Evolutionary conservation across 1,140 invertebrate genomes (phyloP).

Genomic region (Centruroides sculpturatus): DNA sequence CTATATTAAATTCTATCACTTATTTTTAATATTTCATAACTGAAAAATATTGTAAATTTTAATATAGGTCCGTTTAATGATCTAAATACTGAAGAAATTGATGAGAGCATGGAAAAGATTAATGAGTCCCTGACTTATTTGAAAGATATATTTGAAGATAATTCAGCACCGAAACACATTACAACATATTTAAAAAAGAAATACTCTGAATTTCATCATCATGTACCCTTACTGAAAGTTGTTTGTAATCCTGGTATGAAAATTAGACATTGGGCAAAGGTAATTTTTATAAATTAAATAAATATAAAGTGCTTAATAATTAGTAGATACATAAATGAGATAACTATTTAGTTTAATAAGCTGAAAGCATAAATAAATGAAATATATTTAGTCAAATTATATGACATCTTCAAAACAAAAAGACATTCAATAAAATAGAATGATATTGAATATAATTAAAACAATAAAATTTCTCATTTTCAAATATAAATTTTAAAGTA

Average conservation of each 20-base stretch:
- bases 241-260: constrained; percentile 80
- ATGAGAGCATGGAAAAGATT: constrained; percentile 67
- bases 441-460: no score
- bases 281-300: constrained; percentile 22
- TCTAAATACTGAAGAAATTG: constrained; percentile 66
- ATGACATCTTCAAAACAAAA: no score
- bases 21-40: neutral
- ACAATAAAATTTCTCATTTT: no score
- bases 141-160: constrained; percentile 57
- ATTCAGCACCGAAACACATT: constrained; percentile 68
- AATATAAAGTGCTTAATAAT: no score
- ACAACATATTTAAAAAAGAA: constrained; percentile 70
- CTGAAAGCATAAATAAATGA: no score
- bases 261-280: constrained; percentile 72
- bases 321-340: no score
- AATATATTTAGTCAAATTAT: no score
- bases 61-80: constrained; percentile 53
- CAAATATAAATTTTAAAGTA: no score
- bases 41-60: neutral
- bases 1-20: neutral
- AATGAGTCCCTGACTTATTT: constrained; percentile 66
- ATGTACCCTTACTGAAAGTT: constrained; percentile 68
- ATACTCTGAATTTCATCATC: constrained; percentile 68
- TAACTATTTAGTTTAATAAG: no score
- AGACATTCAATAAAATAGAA: no score